These are phyloP conservation scores for Neodon shergylaensis DNA, from an alignment of 2,113 vertebrate species.

Conservation along the genomic window DNA sequence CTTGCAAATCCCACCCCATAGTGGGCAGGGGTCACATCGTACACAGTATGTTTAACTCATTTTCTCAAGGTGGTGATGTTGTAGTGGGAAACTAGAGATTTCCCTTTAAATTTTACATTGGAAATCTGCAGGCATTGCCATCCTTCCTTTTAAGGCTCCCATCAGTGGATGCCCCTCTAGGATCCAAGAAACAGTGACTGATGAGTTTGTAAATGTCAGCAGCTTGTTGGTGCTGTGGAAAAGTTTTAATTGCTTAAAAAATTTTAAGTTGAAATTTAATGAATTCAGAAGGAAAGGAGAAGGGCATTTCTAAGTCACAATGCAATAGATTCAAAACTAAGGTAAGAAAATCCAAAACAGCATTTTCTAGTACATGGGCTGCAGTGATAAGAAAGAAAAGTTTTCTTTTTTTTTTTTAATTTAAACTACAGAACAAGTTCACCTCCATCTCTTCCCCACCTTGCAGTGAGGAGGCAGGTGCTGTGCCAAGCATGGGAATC, in stretches of 20 bases:
- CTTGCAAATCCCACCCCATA: accelerated
- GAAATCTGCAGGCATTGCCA: neutral
- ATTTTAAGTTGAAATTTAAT: constrained; percentile 16
- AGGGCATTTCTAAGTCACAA: neutral
- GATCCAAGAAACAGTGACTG: neutral
- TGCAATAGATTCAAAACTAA: neutral
- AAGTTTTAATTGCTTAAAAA: neutral
- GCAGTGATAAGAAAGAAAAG: neutral
- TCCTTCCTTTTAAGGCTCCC: neutral
- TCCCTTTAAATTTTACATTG: neutral
- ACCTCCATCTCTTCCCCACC: neutral
- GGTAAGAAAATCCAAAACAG: neutral
- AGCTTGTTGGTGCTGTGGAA: neutral
- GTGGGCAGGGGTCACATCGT: neutral
- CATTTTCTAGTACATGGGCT: neutral
- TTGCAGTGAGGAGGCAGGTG: neutral
- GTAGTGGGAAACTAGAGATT: neutral
- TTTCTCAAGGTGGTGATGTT: neutral
- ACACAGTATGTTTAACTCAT: neutral
- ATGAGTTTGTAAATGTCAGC: constrained; percentile 21
- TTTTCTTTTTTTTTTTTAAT: neutral
- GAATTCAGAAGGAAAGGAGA: constrained; percentile 27
- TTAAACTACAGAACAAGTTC: neutral
- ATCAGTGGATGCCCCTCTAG: neutral
- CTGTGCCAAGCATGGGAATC: neutral